phyloP scores from a whole-genome alignment of 2,888 invertebrate genomes.

The Phengaris arion region DNA sequence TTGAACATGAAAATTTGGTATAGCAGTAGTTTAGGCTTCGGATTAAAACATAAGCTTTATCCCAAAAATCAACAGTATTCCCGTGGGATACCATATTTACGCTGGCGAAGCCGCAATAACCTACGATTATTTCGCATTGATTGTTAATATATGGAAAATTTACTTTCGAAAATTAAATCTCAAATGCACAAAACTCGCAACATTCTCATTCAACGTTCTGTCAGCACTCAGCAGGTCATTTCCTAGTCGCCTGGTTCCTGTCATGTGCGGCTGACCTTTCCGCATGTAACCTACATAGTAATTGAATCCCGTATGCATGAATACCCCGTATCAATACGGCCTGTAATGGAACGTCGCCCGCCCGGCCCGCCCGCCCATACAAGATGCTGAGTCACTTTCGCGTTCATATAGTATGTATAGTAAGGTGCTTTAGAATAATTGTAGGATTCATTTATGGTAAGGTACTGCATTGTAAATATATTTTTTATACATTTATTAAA shows the following conservation, averaged over 20 bases:
- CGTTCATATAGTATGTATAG: background rate
- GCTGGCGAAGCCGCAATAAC: too few relatives aligned
- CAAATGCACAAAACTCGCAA: background rate
- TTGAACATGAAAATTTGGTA: too few relatives aligned
- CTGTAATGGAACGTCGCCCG: background rate
- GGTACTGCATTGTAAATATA: too few relatives aligned
- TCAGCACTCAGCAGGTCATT: slow-evolving; percentile 36
- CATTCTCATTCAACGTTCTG: background rate
- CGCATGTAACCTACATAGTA: slow-evolving; percentile 46
- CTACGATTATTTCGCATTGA: too few relatives aligned
- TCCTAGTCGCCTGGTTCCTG: slow-evolving; percentile 46
- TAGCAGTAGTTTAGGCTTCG: too few relatives aligned
- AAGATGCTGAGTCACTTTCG: background rate
- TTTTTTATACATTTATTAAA: too few relatives aligned
- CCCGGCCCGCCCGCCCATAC: background rate
- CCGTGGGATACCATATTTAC: too few relatives aligned
- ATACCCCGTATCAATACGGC: slow-evolving; percentile 52
- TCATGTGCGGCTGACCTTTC: slow-evolving; percentile 61
- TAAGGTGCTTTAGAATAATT: too few relatives aligned
- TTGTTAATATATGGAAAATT: slow-evolving; percentile 8
- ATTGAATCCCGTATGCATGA: slow-evolving; percentile 63
- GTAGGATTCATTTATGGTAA: too few relatives aligned
- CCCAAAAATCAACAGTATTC: too few relatives aligned
- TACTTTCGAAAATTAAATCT: background rate
- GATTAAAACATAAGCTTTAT: too few relatives aligned